Conservation (phyloP, 2,888 invertebrate genomes). For the Lamproptera curius region DNA sequence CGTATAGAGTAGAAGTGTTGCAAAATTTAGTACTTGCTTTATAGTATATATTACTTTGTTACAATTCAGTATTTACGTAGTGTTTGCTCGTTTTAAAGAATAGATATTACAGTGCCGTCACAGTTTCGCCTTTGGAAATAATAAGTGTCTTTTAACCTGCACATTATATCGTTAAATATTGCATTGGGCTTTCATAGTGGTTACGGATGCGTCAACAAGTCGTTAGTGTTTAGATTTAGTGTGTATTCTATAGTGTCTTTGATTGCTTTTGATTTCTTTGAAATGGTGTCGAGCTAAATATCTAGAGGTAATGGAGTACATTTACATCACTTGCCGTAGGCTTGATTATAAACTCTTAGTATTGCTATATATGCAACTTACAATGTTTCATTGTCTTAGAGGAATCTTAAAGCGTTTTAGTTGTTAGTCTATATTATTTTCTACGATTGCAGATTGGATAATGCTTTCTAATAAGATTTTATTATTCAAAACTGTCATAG, state of each 20-base stretch:
- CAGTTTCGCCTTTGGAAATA: conserved; percentile 1
- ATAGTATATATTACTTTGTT: conserved; percentile 12
- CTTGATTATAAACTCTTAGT: conserved; percentile 11
- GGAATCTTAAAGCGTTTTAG: conserved; percentile 35
- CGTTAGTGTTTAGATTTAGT: conserved; percentile 39
- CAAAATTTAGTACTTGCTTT: background rate
- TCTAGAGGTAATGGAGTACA: conserved; percentile 6
- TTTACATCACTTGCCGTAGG: conserved; percentile 11
- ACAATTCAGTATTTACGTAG: conserved; percentile 7
- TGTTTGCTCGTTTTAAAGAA: conserved; percentile 2
- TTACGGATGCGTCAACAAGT: conserved; percentile 39
- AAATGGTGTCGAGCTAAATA: conserved; percentile 9
- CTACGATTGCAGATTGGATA: conserved; percentile 57
- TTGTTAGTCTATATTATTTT: conserved; percentile 35
- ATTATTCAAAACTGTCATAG: conserved; percentile 44
- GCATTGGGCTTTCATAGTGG: conserved; percentile 33
- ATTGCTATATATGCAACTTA: conserved; percentile 4
- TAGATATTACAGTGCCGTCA: conserved; percentile 6
- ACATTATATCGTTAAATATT: conserved; percentile 26
- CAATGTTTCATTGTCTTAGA: conserved; percentile 14
- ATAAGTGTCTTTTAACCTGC: conserved; percentile 13
- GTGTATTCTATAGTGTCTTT: conserved; percentile 27
- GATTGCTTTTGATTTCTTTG: conserved; percentile 26
- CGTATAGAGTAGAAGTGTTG: conserved; percentile 10
- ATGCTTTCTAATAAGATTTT: conserved; percentile 29